phyloP scores from a whole-genome alignment of 2,113 vertebrate genomes.

The Scomber scombrus region DNA sequence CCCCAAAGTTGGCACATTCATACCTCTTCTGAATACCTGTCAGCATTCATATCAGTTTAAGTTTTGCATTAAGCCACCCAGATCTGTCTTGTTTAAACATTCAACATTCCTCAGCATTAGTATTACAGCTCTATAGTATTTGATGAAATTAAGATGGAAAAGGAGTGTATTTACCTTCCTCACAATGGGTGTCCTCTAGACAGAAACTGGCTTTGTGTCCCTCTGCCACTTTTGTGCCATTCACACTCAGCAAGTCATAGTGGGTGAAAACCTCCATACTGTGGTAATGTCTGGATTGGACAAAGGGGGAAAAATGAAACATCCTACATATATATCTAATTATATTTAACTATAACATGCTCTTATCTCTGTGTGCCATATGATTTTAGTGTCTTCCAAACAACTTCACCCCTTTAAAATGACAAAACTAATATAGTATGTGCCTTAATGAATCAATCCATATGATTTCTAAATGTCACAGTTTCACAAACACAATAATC shows the following conservation, averaged over 20 bases:
- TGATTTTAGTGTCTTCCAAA: too few relatives aligned
- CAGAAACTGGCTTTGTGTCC: constrained; percentile 99
- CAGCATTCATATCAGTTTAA: constrained; percentile 4
- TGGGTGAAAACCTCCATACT: constrained; percentile 99
- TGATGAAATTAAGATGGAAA: too few relatives aligned
- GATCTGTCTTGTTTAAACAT: background rate
- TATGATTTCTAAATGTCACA: too few relatives aligned
- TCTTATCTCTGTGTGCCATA: background rate
- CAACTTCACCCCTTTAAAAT: too few relatives aligned
- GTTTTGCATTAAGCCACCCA: background rate
- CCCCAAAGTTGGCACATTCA: constrained; percentile 93
- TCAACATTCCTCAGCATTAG: background rate
- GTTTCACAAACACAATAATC: too few relatives aligned
- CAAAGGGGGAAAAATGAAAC: constrained; percentile 1
- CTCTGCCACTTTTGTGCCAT: constrained; percentile 94
- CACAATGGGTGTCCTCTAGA: constrained; percentile 93
- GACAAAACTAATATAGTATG: too few relatives aligned
- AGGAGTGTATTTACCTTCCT: constrained; percentile 85
- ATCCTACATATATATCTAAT: background rate
- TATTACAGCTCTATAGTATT: too few relatives aligned
- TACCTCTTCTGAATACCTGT: constrained; percentile 93
- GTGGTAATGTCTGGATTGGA: constrained; percentile 93
- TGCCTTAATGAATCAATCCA: too few relatives aligned
- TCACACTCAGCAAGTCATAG: constrained; percentile 92
- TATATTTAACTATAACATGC: constrained; percentile 5